Conservation (phyloP, 2,888 invertebrate genomes). For the Chrysina gloriosa region DNA sequence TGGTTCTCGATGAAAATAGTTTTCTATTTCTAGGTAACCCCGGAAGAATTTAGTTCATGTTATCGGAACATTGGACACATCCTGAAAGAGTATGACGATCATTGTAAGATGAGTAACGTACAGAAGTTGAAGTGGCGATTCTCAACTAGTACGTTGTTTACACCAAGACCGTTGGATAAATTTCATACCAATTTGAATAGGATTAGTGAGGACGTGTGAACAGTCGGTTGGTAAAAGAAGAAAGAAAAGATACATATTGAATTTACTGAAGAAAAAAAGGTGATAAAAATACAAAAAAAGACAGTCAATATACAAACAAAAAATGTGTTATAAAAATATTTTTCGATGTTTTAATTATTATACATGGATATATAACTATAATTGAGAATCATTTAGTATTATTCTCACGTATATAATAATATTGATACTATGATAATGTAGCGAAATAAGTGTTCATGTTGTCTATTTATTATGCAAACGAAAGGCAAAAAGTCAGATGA, state of each 20-base stretch:
- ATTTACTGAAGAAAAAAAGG: constrained; percentile 22
- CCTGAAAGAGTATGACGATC: constrained; percentile 78
- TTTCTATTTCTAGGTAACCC: constrained; percentile 70
- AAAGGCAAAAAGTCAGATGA: not conserved
- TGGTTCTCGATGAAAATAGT: constrained; percentile 46
- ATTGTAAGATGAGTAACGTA: constrained; percentile 74
- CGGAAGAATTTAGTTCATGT: constrained; percentile 72
- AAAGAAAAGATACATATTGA: not conserved
- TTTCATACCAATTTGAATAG: constrained; percentile 50
- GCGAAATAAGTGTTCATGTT: constrained; percentile 22
- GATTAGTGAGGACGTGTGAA: constrained; percentile 47
- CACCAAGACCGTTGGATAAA: constrained; percentile 49
- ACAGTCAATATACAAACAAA: constrained; percentile 42
- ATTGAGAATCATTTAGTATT: constrained; percentile 17
- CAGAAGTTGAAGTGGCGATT: constrained; percentile 83
- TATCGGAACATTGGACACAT: constrained; percentile 74
- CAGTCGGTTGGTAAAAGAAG: not conserved
- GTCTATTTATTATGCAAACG: constrained; percentile 18
- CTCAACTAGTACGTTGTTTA: constrained; percentile 76
- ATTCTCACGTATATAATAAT: constrained; percentile 6
- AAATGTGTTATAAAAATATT: constrained; percentile 41
- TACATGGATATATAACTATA: constrained; percentile 12
- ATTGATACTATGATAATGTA: constrained; percentile 3
- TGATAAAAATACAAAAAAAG: constrained; percentile 42
- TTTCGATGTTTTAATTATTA: constrained; percentile 45